Conservation (phyloP, 2,888 invertebrate genomes). For the Synergus gifuensis region DNA sequence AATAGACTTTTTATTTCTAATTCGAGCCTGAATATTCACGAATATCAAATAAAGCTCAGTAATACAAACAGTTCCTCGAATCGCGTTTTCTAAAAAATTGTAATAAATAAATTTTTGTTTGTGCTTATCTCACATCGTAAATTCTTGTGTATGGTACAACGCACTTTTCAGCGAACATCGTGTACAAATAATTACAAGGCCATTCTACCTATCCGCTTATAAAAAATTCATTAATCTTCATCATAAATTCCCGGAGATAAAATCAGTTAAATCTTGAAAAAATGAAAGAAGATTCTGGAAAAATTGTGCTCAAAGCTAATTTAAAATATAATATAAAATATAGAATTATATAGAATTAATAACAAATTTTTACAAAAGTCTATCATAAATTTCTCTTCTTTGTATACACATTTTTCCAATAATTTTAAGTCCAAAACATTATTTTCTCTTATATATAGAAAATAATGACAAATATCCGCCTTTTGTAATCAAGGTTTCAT, state of each 20-base stretch:
- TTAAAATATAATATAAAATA: background rate
- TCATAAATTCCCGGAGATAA: background rate
- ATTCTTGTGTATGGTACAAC: background rate
- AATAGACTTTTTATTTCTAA: background rate
- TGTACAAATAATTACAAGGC: constrained; percentile 20
- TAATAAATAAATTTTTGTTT: background rate
- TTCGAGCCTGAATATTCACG: background rate
- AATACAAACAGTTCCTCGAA: background rate
- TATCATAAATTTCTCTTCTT: background rate
- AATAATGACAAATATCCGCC: background rate
- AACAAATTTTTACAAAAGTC: background rate
- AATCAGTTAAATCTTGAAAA: background rate
- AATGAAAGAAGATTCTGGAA: background rate
- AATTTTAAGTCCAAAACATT: background rate
- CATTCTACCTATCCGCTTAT: constrained; percentile 6
- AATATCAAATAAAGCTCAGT: constrained; percentile 6
- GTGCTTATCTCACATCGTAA: constrained; percentile 7
- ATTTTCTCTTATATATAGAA: background rate
- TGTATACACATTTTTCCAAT: background rate
- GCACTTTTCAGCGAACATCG: constrained; percentile 1
- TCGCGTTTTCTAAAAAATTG: background rate
- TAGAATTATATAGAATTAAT: background rate
- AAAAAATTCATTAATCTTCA: background rate
- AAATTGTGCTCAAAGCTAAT: background rate
- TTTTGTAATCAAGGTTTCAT: background rate